phyloP scores from a whole-genome alignment of 2,113 vertebrate species.

The Malurus melanocephalus region DNA sequence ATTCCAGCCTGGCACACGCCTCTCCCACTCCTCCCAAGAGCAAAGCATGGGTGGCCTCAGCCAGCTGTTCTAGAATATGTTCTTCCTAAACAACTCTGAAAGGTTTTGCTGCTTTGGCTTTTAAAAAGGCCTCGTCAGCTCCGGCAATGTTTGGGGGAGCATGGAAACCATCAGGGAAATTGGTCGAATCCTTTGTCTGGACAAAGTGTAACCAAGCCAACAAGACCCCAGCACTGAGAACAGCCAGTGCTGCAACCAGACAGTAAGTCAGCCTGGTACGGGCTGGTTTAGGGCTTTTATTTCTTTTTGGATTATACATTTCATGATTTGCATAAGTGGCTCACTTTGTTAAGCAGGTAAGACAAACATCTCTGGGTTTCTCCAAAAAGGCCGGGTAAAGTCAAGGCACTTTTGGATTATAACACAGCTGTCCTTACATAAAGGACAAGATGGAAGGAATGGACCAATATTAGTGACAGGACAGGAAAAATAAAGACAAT shows the following conservation, averaged over 20 bases:
- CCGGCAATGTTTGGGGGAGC: not conserved
- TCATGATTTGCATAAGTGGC: not conserved
- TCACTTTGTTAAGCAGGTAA: not conserved
- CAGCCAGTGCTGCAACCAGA: not conserved
- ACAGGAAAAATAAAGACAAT: not conserved
- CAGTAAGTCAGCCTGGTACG: not conserved
- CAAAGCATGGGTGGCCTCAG: not conserved
- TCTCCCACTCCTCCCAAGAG: not conserved
- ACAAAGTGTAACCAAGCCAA: not conserved
- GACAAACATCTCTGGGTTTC: not conserved
- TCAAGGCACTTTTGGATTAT: not conserved
- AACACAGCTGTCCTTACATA: rapidly evolving
- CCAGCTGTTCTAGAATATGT: not conserved
- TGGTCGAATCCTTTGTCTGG: not conserved
- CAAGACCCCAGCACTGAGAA: not conserved
- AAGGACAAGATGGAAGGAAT: not conserved
- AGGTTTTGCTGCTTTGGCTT: not conserved
- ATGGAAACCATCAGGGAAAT: not conserved
- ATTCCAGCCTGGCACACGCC: not conserved
- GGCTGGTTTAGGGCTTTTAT: not conserved
- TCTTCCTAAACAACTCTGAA: not conserved
- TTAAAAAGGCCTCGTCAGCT: not conserved
- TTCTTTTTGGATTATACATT: not conserved
- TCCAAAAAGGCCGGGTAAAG: not conserved
- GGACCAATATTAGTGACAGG: not conserved